Evolutionary conservation across 2,888 invertebrate genomes (phyloP).

Genomic region (Platycheirus albimanus): DNA sequence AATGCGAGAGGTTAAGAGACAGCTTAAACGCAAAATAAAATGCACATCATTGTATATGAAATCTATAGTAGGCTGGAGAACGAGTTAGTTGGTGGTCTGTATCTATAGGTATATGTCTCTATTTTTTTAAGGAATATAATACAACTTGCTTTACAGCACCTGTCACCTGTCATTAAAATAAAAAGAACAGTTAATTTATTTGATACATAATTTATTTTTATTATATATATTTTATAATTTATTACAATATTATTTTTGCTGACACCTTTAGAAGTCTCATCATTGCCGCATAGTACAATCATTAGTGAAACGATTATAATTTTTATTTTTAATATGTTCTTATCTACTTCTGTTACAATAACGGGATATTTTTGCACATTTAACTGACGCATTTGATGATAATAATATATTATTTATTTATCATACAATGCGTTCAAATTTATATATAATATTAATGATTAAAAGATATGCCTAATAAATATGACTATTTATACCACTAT

Average conservation of each 20-base stretch:
- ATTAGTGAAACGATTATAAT: constrained; percentile 31
- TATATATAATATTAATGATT: constrained; percentile 43
- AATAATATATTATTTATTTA: constrained; percentile 21
- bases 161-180: constrained; percentile 1
- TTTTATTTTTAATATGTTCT: neutral
- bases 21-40: too few species aligned
- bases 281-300: constrained; percentile 44
- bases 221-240: constrained; percentile 70
- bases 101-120: too few species aligned
- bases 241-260: constrained; percentile 61
- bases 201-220: constrained; percentile 70
- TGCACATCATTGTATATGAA: too few species aligned
- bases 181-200: constrained; percentile 1
- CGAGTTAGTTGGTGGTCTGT: too few species aligned
- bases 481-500: constrained; percentile 72
- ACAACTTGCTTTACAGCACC: too few species aligned
- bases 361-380: constrained; percentile 39
- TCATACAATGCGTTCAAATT: constrained; percentile 22
- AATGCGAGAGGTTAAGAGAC: too few species aligned
- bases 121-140: too few species aligned
- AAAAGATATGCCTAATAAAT: constrained; percentile 68
- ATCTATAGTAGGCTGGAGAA: too few species aligned
- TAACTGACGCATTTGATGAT: constrained; percentile 31
- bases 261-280: constrained; percentile 62
- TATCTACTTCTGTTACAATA: constrained; percentile 45